A percentile compares a stretch with the other conserved stretches of the same genome.
Conservation (phyloP, 2,888 invertebrate species). For the Coleophora flavipennella region DNA sequence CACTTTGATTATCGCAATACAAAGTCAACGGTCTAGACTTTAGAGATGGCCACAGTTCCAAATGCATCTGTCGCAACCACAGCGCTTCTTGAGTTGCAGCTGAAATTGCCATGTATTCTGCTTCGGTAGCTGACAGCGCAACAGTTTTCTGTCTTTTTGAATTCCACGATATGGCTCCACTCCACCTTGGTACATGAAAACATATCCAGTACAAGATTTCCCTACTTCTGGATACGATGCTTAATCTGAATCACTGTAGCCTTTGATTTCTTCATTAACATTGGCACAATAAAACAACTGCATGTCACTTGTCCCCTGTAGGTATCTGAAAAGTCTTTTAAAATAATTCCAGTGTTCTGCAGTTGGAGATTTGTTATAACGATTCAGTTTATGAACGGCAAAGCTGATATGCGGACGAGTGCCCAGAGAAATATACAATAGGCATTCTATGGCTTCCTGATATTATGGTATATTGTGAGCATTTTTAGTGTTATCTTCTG, state of each 20-base stretch:
- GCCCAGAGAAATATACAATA: constrained; percentile 13
- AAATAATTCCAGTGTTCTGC: constrained; percentile 18
- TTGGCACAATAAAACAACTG: constrained; percentile 8
- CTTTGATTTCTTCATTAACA: no score
- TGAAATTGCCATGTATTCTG: constrained; percentile 19
- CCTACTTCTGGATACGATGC: constrained; percentile 20
- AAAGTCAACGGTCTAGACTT: constrained; percentile 2
- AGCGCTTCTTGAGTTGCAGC: constrained; percentile 16
- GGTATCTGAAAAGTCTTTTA: constrained; percentile 16
- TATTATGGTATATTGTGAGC: constrained; percentile 7
- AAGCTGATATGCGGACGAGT: constrained; percentile 19
- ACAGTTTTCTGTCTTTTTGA: constrained; percentile 18
- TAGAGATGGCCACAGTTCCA: not conserved
- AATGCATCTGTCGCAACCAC: constrained; percentile 13
- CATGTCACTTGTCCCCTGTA: constrained; percentile 16
- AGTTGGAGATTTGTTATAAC: constrained; percentile 15
- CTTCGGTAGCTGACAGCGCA: no score
- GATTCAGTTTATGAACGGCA: constrained; percentile 17
- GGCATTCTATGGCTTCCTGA: constrained; percentile 13
- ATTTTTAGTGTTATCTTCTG: constrained; percentile 5
- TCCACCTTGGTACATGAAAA: no score
- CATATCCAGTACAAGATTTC: no score
- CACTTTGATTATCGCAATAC: constrained; percentile 19
- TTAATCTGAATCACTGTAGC: constrained; percentile 23
- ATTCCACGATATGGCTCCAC: no score